A percentile compares a stretch with the other conserved stretches of the same genome.
Conservation (phyloP, 1,140 invertebrate genomes). For the Hycleus cichorii region DNA sequence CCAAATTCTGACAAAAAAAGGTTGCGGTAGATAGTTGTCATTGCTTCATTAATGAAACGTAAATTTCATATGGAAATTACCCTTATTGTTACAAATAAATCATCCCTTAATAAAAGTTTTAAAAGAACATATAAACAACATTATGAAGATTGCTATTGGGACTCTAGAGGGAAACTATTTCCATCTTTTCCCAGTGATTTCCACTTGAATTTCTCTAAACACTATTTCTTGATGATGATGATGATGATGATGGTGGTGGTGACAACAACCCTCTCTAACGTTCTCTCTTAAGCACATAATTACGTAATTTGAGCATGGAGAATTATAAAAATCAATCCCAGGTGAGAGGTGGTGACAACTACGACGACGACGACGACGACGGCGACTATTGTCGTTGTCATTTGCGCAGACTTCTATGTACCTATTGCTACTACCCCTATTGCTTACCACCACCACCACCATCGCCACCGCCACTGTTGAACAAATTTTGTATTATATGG, state of each 20-base stretch:
- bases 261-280: neutral
- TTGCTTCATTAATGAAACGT: neutral
- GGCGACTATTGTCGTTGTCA: too few relatives aligned
- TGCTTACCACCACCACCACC: neutral
- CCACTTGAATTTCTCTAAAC: neutral
- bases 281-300: constrained; percentile 13
- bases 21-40: neutral
- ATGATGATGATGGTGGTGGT: neutral
- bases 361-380: neutral
- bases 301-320: constrained; percentile 22
- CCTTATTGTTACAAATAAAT: too few relatives aligned
- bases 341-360: constrained; percentile 13
- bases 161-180: neutral
- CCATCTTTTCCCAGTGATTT: neutral
- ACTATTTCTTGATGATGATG: neutral
- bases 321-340: constrained; percentile 27
- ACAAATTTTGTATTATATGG: too few relatives aligned
- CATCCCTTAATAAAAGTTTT: too few relatives aligned
- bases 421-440: neutral
- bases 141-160: neutral
- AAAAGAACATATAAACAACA: too few relatives aligned
- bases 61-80: neutral
- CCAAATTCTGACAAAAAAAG: too few relatives aligned
- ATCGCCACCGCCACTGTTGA: constrained; percentile 4
- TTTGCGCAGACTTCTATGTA: constrained; percentile 12